Conservation (phyloP, 2,113 vertebrate genomes). For the Poecile atricapillus region DNA sequence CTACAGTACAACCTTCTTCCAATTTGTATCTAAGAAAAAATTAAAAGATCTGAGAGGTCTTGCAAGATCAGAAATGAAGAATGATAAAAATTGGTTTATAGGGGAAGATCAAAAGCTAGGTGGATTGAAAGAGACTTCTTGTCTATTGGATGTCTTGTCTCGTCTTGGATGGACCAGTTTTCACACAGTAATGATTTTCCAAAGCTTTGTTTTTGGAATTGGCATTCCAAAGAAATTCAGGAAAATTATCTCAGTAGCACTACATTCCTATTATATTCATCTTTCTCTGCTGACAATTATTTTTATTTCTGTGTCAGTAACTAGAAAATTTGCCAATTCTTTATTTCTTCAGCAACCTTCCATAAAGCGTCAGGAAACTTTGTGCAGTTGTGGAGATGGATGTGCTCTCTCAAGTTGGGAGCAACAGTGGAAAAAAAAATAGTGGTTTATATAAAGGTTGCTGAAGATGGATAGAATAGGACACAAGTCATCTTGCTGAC, state of each 20-base stretch:
- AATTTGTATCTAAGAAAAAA: neutral
- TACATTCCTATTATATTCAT: neutral
- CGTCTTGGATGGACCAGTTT: neutral
- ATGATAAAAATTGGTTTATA: neutral
- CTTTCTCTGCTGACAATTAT: neutral
- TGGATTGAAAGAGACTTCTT: neutral
- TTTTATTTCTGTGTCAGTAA: neutral
- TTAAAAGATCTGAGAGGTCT: neutral
- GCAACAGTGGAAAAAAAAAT: neutral
- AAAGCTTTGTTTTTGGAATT: neutral
- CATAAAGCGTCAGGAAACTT: neutral
- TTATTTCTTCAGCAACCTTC: neutral
- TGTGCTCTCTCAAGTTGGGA: neutral
- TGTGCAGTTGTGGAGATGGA: neutral
- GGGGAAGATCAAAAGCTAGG: neutral
- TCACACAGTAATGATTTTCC: neutral
- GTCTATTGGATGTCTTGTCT: too few relatives aligned
- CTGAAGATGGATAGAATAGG: neutral
- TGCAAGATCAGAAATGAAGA: neutral
- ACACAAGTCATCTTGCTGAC: neutral
- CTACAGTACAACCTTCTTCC: neutral
- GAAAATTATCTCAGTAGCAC: neutral
- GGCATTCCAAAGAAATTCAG: neutral
- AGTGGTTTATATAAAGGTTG: neutral
- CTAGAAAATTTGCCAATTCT: neutral